phyloP scores from a whole-genome alignment of 2,888 invertebrate species.

The Orchesellides sinensis region DNA sequence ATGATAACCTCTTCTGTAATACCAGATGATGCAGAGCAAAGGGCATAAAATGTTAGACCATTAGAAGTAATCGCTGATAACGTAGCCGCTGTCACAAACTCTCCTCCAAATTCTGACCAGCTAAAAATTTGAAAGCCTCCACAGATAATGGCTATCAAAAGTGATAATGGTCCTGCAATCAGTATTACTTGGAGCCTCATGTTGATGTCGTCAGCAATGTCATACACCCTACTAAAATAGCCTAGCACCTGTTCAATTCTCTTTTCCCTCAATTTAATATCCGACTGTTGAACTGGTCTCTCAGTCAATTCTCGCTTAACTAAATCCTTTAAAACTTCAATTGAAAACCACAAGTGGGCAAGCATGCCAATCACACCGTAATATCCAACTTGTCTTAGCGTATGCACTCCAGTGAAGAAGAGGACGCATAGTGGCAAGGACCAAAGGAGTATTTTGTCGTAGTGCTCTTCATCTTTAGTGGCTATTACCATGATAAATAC shows the following conservation, averaged over 20 bases:
- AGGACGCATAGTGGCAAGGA: background rate
- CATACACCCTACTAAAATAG: conserved; percentile 1
- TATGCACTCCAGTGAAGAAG: background rate
- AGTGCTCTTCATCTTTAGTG: background rate
- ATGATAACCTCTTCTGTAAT: background rate
- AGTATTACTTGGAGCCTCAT: conserved; percentile 11
- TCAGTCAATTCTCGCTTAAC: background rate
- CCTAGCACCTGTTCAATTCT: conserved; percentile 3
- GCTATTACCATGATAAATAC: background rate
- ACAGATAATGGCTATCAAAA: conserved; percentile 7
- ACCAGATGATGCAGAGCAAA: conserved; percentile 5
- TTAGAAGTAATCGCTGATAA: background rate
- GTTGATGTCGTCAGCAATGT: conserved; percentile 25
- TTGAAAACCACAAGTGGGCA: background rate
- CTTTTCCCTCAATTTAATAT: background rate
- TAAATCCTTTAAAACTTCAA: conserved; percentile 11
- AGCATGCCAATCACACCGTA: background rate
- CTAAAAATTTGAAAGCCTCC: conserved; percentile 10
- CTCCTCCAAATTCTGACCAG: background rate
- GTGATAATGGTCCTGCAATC: background rate
- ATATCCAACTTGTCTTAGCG: conserved; percentile 22
- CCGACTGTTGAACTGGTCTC: background rate
- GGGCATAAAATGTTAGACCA: conserved; percentile 19
- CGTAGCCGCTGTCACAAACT: background rate
- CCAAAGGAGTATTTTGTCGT: background rate